Percentiles rank a stretch among this genome's conserved stretches.
Conservation (phyloP, 2,888 invertebrate genomes). For the Anorthoa munda region DNA sequence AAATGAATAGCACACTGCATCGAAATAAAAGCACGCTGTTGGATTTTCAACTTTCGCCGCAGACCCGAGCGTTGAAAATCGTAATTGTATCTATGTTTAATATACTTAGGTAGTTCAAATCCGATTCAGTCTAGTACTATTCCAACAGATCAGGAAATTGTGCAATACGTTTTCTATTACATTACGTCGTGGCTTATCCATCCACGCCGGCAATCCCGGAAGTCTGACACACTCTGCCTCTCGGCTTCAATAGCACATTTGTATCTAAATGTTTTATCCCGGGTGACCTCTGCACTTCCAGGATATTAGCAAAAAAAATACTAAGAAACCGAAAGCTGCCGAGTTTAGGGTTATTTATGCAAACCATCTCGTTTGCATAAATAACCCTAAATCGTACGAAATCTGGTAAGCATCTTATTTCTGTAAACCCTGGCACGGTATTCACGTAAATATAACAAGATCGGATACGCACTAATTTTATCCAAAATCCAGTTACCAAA, state of each 20-base stretch:
- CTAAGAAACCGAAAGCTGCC: background rate
- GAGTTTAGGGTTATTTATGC: too few species aligned
- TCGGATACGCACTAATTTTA: slow-evolving; percentile 31
- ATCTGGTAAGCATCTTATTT: slow-evolving; percentile 53
- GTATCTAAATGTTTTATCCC: slow-evolving; percentile 53
- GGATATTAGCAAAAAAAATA: slow-evolving; percentile 16
- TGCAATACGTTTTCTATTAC: slow-evolving; percentile 81
- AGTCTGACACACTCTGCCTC: slow-evolving; percentile 71
- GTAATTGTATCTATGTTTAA: background rate
- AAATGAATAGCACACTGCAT: background rate
- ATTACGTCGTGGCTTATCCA: slow-evolving; percentile 72
- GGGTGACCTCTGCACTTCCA: slow-evolving; percentile 24
- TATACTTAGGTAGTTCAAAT: slow-evolving; percentile 29
- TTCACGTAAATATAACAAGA: slow-evolving; percentile 38
- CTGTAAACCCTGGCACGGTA: slow-evolving; percentile 38
- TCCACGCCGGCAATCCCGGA: slow-evolving; percentile 79
- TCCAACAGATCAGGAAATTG: slow-evolving; percentile 78
- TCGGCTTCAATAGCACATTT: slow-evolving; percentile 59
- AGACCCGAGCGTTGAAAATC: background rate
- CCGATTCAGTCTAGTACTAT: slow-evolving; percentile 42
- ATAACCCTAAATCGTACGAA: slow-evolving; percentile 15
- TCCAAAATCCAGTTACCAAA: slow-evolving; percentile 24
- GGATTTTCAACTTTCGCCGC: background rate
- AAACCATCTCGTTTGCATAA: slow-evolving; percentile 29
- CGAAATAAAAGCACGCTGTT: background rate